Evolutionary conservation across 1,140 invertebrate species (phyloP), one percentile per base, ranked within the genome.

Genomic region (Camponotus floridanus): DNA sequence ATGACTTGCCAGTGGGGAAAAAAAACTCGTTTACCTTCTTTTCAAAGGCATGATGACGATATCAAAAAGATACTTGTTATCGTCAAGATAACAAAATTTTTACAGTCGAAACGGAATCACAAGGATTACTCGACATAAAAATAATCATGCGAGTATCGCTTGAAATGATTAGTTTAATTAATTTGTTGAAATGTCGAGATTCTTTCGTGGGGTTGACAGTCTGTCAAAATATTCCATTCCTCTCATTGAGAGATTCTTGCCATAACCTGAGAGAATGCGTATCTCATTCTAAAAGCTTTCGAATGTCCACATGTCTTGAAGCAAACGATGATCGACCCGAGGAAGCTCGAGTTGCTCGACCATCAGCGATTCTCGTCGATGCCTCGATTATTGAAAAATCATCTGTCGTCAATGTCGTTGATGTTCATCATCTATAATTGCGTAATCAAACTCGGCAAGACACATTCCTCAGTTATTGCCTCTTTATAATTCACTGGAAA

Each of bases 71-170:
- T 51, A 67, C 15, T 68, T 51, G 45, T 26, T 68, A 80, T 57
- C 2, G 26, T 78, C n/a, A 36, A 6, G 42, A 79, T 70, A 65
- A 65, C 7, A 9, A 39, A n/a, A 57, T 39, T 21, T 18, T 21
- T 26, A 1, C 5, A 36, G 18, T 1, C 21, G 39, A 18, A 62
- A 5, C 51, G 15, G 9, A 55, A 1, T 2, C 3, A 21, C 7
- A 64, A 18, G 68, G n/a, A 68, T 51, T 42, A 42, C 0, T 7
- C 0, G 13, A 68, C 62, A 55, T 79, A 80, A 68, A 39, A 80
- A 4, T 15, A 18, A 26, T 39, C n/a, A 36, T 39, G 3, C 4
- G 13, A 5, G 15, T 26, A 76, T 48, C 18, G 7, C 11, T 39
- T 2, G 48, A 3, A 61, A 76, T 64, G 13, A 48, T 3, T 70